These are phyloP conservation scores for Pungitius pungitius DNA, from an alignment of 2,113 vertebrate species.

Conservation along the genomic window DNA sequence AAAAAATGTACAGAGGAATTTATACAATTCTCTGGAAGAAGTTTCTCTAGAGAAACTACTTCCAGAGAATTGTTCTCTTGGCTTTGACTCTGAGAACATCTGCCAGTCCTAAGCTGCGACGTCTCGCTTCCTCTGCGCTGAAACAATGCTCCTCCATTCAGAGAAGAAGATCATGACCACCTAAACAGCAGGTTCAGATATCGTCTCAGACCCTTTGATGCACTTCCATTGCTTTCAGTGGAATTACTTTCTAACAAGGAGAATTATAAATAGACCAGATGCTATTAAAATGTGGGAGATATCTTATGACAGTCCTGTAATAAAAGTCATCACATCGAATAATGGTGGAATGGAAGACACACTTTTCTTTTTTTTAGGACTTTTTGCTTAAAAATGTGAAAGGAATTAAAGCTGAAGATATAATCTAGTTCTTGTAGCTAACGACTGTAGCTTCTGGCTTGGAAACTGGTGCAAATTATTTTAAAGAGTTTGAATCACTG, in stretches of 20 bases:
- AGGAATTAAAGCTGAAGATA: neutral
- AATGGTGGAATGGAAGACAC: neutral
- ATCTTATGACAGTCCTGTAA: neutral
- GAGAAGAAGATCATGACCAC: too few species aligned
- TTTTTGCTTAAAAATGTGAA: neutral
- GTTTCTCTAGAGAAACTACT: slow-evolving; percentile 23
- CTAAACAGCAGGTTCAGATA: neutral
- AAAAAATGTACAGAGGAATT: neutral
- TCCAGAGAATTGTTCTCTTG: slow-evolving; percentile 1
- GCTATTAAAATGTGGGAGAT: neutral
- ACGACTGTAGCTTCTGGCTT: neutral
- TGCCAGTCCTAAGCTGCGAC: neutral
- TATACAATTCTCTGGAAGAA: too few species aligned
- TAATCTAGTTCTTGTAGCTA: neutral
- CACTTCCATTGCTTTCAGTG: neutral
- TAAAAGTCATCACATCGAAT: neutral
- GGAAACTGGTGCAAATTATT: neutral
- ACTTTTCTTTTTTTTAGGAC: neutral
- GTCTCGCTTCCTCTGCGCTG: neutral
- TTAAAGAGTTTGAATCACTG: neutral
- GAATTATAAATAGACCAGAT: neutral
- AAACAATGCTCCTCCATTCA: neutral
- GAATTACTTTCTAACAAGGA: neutral
- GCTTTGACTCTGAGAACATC: neutral
- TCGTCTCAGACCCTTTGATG: too few species aligned